Evolutionary conservation across 2,888 invertebrate species (phyloP).

Genomic region (Hypomecis atomaria): DNA sequence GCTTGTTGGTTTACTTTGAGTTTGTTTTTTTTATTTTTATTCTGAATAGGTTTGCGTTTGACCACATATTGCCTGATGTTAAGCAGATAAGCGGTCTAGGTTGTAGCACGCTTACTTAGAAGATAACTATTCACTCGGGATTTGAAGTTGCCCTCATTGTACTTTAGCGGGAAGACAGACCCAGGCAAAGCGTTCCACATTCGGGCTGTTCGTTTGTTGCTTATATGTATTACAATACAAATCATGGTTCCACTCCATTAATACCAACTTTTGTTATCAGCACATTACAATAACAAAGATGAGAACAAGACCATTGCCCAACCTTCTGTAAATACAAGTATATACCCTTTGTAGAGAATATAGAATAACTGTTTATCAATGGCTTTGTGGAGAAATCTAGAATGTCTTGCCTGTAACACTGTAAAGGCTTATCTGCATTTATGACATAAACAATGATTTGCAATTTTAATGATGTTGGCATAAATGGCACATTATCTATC

Average conservation of each 20-base stretch:
- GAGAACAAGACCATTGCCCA: background rate
- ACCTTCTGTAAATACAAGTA: constrained; percentile 5
- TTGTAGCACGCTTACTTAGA: too few relatives aligned
- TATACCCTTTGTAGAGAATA: constrained; percentile 2
- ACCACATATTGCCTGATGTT: too few relatives aligned
- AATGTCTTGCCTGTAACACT: background rate
- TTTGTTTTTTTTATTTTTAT: too few relatives aligned
- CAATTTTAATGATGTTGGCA: background rate
- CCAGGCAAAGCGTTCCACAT: too few relatives aligned
- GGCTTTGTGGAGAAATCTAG: background rate
- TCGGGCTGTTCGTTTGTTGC: too few relatives aligned
- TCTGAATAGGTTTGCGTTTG: too few relatives aligned
- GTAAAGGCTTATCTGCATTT: background rate
- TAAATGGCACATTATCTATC: background rate
- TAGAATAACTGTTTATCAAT: background rate
- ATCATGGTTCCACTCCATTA: background rate
- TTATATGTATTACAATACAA: too few relatives aligned
- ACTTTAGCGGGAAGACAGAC: too few relatives aligned
- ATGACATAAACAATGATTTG: background rate
- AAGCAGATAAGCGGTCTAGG: too few relatives aligned
- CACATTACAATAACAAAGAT: constrained; percentile 6
- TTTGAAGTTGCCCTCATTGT: too few relatives aligned
- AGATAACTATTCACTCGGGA: too few relatives aligned
- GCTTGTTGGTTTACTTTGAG: too few relatives aligned
- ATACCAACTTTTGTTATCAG: constrained; percentile 1